Conservation (phyloP, 2,797 vertebrate genomes). For the Xiphorhynchus erythropygius region DNA sequence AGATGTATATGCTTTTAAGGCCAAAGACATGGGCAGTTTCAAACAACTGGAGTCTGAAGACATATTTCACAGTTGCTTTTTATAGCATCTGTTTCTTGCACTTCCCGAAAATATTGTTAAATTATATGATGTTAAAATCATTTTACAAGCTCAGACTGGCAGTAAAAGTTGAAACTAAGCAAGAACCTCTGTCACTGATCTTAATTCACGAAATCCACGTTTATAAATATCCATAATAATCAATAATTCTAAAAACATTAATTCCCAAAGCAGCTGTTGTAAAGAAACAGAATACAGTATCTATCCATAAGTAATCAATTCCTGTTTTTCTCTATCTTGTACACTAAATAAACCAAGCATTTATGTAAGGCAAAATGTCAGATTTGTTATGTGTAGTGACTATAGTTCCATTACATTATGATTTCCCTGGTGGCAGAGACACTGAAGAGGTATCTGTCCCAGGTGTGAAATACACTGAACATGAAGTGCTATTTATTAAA, state of each 20-base stretch:
- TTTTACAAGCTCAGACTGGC: background rate
- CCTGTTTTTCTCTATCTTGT: background rate
- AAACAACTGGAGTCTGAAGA: background rate
- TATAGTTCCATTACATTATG: background rate
- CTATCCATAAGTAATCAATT: background rate
- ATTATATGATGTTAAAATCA: background rate
- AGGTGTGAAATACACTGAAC: background rate
- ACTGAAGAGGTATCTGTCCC: background rate
- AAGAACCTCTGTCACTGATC: background rate
- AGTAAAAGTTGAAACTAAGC: background rate
- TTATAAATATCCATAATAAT: background rate
- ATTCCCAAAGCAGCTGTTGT: background rate
- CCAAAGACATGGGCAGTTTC: background rate
- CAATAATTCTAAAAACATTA: background rate
- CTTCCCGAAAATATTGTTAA: background rate
- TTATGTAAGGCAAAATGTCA: background rate
- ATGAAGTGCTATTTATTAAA: background rate
- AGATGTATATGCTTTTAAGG: background rate
- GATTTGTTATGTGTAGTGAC: background rate
- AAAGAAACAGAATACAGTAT: background rate
- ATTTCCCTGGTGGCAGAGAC: background rate
- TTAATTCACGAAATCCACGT: background rate
- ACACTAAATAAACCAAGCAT: accelerated
- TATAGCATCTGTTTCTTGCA: background rate
- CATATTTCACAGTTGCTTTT: background rate